A percentile compares a stretch with the other conserved stretches of the same genome.
phyloP scores from a whole-genome alignment of 2,113 vertebrate genomes.

The Prolemur simus region DNA sequence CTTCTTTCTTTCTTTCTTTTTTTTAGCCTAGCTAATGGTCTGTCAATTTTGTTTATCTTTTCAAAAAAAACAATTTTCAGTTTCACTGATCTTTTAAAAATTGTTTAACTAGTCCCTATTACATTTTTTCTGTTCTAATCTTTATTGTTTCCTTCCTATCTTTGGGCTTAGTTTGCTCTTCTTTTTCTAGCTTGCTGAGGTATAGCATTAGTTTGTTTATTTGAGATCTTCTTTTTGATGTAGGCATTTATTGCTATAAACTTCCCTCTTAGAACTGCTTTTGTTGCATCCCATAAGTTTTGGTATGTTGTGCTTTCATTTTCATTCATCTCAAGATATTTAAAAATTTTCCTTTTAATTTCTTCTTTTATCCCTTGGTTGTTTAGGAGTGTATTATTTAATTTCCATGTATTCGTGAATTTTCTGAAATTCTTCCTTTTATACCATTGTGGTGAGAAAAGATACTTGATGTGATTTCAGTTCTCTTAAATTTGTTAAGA shows the following conservation, averaged over 20 bases:
- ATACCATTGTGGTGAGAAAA: background rate
- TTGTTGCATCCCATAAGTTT: background rate
- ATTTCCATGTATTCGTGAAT: background rate
- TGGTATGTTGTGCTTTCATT: background rate
- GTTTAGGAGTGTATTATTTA: background rate
- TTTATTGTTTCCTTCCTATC: background rate
- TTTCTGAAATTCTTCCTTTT: background rate
- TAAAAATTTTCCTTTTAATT: background rate
- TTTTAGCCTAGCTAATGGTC: background rate
- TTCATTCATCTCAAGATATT: background rate
- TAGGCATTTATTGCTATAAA: background rate
- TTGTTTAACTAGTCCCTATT: background rate
- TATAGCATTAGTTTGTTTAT: background rate
- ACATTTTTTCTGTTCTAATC: background rate
- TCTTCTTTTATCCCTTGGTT: background rate
- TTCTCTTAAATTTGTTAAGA: background rate
- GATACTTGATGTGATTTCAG: background rate
- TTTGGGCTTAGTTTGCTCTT: background rate
- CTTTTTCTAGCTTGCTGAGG: background rate
- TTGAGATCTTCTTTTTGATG: background rate
- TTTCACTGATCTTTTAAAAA: background rate
- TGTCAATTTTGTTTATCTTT: background rate
- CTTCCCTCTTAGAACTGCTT: background rate
- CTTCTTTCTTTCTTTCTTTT: background rate
- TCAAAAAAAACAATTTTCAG: background rate